Conservation (phyloP, 2,888 invertebrate species). For the Vanessa cardui region DNA sequence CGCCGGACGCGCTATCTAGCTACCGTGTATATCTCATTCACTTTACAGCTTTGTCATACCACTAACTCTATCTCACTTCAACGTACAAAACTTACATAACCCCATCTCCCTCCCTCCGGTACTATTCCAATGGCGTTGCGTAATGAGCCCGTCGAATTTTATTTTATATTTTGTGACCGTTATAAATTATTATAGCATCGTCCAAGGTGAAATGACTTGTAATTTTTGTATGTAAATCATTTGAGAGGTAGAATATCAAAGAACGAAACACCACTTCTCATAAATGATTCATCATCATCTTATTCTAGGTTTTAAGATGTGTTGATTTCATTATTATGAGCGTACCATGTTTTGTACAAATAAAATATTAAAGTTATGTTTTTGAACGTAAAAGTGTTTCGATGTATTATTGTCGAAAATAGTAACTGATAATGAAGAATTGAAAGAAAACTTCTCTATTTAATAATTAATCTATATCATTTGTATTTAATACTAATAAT, state of each 20-base stretch:
- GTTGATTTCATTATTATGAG: too few species aligned
- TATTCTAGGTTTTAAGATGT: too few species aligned
- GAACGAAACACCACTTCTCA: neutral
- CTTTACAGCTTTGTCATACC: constrained; percentile 63
- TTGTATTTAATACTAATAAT: too few species aligned
- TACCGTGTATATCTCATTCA: constrained; percentile 72
- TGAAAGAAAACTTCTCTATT: too few species aligned
- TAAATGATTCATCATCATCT: neutral
- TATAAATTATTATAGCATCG: constrained; percentile 52
- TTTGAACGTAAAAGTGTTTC: too few species aligned
- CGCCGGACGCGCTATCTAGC: constrained; percentile 79
- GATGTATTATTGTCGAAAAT: too few species aligned
- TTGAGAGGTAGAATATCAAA: constrained; percentile 14
- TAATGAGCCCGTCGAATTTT: constrained; percentile 75
- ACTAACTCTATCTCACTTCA: constrained; percentile 59
- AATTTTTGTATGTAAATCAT: constrained; percentile 17
- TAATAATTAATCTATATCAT: too few species aligned
- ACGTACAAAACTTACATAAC: constrained; percentile 45
- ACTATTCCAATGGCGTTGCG: constrained; percentile 66
- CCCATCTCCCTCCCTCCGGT: constrained; percentile 56
- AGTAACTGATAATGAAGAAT: too few species aligned
- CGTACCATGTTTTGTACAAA: too few species aligned
- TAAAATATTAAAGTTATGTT: too few species aligned
- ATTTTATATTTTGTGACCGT: constrained; percentile 68
- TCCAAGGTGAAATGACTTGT: constrained; percentile 28